Base-by-base conservation (phyloP, 1,140 invertebrate genomes). In the Nixonia krombeini region DNA sequence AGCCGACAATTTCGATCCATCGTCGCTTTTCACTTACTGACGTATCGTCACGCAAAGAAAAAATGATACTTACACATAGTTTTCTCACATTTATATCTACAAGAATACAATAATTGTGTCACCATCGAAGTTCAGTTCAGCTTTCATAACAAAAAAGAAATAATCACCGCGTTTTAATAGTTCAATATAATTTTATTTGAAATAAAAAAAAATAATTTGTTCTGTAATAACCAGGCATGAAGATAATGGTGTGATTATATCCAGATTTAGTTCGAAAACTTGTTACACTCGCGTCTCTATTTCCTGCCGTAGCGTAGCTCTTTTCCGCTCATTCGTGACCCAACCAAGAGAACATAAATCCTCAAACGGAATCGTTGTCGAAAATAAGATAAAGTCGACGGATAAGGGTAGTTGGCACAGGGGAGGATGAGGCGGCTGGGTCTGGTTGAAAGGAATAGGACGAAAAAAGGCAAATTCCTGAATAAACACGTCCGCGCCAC, bases 401-500 rank as follows among this genome's bases (percentile, higher is more conserved):
- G 62, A 74, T 72, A 74, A 73, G 64, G 62, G 68, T 45, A 56
- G 49, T 62, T 41, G 51, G 47, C n/a, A 25, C 38, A 70, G 44
- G 57, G 55, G 63, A 40, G 41, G 40, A 56, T 33, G 45, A 55
- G 44, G 47, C 15, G 28, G 25, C 25, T 12, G 33, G 29, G 15
- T 55, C 38, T 33, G 26, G 61, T 42, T 52, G 59, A 70, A 66
- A 67, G 58, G 49, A 70, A 61, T 41, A 73, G 67, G 56, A 72
- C 65, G 58, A 74, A 76, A 80, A 81, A 81, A 79, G 75, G 76
- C 76, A 78, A 84, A 83, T 82, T 82, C 74, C 64, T 76, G 78
- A 83, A 84, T 83, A 85, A 84, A 85, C 82, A 84, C 81, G 83
- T 83, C 81, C 80, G 74, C 71, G 72, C 71, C 73, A 83, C 73